Evolutionary conservation across 2,113 vertebrate genomes (phyloP).

Genomic region (Chauna torquata): DNA sequence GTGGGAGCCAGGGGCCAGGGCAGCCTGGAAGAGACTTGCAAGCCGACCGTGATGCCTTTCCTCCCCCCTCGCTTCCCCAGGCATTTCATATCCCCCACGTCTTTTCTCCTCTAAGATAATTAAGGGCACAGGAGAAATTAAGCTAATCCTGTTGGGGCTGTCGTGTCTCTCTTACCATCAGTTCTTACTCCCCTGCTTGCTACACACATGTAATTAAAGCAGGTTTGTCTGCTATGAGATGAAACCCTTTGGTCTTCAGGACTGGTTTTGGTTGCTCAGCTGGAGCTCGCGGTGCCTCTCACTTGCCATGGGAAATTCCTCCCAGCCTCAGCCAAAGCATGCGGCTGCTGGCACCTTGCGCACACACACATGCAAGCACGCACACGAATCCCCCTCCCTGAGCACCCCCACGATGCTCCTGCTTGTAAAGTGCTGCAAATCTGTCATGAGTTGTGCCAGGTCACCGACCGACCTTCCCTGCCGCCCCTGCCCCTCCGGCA

Average conservation of each 20-base stretch:
- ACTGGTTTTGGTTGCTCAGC: background rate
- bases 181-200: background rate
- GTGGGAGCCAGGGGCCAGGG: background rate
- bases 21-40: background rate
- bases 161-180: background rate
- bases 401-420: fast-evolving
- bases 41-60: background rate
- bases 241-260: background rate
- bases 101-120: conserved; percentile 19
- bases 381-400: background rate
- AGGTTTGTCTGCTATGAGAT: background rate
- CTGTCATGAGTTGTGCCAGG: fast-evolving
- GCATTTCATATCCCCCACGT: background rate
- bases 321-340: background rate
- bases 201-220: background rate
- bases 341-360: background rate
- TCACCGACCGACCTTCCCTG: background rate
- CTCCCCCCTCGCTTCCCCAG: background rate
- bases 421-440: background rate
- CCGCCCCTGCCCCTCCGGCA: background rate
- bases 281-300: background rate
- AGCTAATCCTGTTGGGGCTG: conserved; percentile 11
- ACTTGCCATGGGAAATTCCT: background rate
- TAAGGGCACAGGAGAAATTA: conserved; percentile 39
- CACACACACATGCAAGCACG: background rate